phyloP scores from a whole-genome alignment of 2,888 invertebrate species.

The Bombylius discolor region DNA sequence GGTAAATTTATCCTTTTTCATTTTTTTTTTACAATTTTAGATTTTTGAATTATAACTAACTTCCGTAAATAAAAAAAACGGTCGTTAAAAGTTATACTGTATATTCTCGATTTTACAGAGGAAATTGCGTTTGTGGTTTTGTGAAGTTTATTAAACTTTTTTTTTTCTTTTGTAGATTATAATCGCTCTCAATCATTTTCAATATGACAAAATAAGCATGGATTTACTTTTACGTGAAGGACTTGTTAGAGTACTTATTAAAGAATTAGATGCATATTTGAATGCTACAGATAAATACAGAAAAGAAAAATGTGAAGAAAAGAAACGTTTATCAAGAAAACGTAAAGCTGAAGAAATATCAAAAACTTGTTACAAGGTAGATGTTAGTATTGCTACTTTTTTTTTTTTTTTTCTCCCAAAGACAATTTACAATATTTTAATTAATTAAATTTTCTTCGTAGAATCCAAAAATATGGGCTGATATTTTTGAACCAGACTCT shows the following conservation, averaged over 20 bases:
- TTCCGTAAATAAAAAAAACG: too few species aligned
- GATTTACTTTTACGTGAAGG: constrained; percentile 43
- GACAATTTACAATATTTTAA: constrained; percentile 9
- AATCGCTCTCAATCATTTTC: constrained; percentile 38
- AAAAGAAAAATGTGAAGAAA: constrained; percentile 29
- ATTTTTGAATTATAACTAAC: too few species aligned
- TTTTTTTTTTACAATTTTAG: neutral
- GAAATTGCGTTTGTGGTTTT: neutral
- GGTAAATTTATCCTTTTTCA: constrained; percentile 15
- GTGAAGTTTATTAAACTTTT: neutral
- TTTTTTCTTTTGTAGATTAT: constrained; percentile 21
- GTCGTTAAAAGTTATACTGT: neutral
- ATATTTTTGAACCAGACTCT: constrained; percentile 28
- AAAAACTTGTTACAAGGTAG: neutral
- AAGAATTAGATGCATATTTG: constrained; percentile 33
- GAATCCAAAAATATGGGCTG: constrained; percentile 13
- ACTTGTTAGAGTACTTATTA: constrained; percentile 40
- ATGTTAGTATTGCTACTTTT: neutral
- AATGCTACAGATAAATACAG: constrained; percentile 28
- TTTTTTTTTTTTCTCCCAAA: constrained; percentile 11
- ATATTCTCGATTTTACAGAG: neutral
- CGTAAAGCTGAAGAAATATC: constrained; percentile 19
- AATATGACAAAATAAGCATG: constrained; percentile 36
- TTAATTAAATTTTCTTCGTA: neutral
- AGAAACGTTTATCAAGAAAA: constrained; percentile 22